These are phyloP conservation scores for Coptodon bakossiorum DNA, from an alignment of 2,113 vertebrate species.

Conservation along the genomic window DNA sequence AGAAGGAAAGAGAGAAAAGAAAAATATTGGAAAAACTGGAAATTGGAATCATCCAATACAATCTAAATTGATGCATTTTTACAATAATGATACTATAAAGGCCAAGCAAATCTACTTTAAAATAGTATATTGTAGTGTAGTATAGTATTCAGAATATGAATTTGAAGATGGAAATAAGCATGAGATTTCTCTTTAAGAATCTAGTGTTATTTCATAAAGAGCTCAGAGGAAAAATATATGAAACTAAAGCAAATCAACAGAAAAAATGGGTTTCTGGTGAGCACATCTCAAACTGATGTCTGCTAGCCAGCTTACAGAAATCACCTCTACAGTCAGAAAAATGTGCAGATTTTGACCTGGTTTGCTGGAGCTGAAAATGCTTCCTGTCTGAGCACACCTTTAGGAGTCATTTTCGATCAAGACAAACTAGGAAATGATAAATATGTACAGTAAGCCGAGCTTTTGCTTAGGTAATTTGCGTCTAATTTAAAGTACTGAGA, in stretches of 20 bases:
- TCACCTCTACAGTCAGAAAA: neutral
- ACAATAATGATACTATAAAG: neutral
- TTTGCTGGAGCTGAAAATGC: neutral
- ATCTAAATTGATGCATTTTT: neutral
- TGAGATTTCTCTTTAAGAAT: accelerated
- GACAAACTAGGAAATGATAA: neutral
- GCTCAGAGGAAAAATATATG: neutral
- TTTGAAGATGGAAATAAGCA: neutral
- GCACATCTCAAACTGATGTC: neutral
- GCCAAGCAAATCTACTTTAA: neutral
- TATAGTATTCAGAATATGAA: neutral
- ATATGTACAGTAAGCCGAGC: neutral
- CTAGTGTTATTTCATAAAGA: neutral
- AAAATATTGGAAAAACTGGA: neutral
- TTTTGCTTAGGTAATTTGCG: neutral
- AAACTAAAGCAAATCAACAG: neutral
- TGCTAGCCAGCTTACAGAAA: neutral
- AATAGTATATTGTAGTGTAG: neutral
- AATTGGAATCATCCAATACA: accelerated
- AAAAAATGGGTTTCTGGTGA: neutral
- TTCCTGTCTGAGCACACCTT: neutral
- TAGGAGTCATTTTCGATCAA: neutral
- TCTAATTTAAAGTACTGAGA: neutral
- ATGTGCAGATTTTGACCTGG: neutral
- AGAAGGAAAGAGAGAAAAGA: neutral